phyloP scores from a whole-genome alignment of 1,140 invertebrate genomes.

The Bombus superbus region DNA sequence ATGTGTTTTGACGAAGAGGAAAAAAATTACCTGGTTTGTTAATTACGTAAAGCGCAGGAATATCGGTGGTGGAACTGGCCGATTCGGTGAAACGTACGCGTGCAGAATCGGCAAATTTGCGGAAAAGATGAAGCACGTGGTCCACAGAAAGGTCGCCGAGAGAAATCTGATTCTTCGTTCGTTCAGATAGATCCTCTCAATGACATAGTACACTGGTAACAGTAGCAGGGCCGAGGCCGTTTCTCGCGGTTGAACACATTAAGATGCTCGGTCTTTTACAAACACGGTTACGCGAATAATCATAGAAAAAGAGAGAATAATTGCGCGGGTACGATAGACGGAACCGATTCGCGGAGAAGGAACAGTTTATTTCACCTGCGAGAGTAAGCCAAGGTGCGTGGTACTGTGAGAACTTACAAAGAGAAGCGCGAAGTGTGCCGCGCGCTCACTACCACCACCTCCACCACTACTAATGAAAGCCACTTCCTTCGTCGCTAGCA shows the following conservation, averaged over 20 bases:
- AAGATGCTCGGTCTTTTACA: neutral
- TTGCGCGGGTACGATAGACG: neutral
- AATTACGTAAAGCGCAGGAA: neutral
- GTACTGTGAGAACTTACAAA: constrained; percentile 60
- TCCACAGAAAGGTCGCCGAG: neutral
- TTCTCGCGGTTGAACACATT: constrained; percentile 32
- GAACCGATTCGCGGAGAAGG: neutral
- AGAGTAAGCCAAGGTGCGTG: constrained; percentile 56
- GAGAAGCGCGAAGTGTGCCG: constrained; percentile 64
- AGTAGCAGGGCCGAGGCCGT: constrained; percentile 45
- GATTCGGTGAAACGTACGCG: neutral
- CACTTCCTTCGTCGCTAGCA: constrained; percentile 62
- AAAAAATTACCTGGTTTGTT: neutral
- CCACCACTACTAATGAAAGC: constrained; percentile 62
- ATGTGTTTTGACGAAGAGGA: too few relatives aligned
- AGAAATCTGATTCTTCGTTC: constrained; percentile 7
- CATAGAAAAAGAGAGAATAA: neutral
- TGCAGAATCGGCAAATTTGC: neutral
- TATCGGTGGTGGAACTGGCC: neutral
- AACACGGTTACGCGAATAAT: neutral
- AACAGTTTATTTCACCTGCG: constrained; percentile 49
- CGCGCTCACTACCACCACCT: constrained; percentile 58
- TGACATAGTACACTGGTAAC: constrained; percentile 14
- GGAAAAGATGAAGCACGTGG: constrained; percentile 19
- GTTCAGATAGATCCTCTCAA: neutral